phyloP scores from a whole-genome alignment of 2,888 invertebrate genomes.

The Drepana falcataria region DNA sequence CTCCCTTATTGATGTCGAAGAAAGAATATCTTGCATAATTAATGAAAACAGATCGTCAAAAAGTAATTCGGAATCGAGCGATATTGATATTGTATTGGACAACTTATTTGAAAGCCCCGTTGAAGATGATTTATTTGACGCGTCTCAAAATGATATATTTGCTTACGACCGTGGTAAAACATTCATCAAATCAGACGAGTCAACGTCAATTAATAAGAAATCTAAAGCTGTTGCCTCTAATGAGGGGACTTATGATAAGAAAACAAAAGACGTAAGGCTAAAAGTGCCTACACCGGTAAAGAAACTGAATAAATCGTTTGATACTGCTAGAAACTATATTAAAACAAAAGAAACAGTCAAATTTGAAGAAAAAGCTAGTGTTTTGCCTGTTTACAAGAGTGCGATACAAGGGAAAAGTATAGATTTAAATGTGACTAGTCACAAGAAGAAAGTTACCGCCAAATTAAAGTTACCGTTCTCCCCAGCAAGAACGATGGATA shows the following conservation, averaged over 20 bases:
- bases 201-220: constrained; percentile 34
- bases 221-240: constrained; percentile 25
- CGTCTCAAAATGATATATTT: constrained; percentile 43
- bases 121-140: constrained; percentile 37
- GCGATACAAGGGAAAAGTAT: constrained; percentile 42
- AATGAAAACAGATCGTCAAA: constrained; percentile 71
- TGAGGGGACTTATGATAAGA: constrained; percentile 42
- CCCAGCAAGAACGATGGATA: constrained; percentile 63
- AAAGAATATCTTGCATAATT: constrained; percentile 70
- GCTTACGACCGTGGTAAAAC: constrained; percentile 54
- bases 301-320: constrained; percentile 57
- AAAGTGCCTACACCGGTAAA: constrained; percentile 55
- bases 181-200: constrained; percentile 49
- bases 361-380: constrained; percentile 50
- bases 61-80: constrained; percentile 70
- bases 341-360: constrained; percentile 42
- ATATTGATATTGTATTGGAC: constrained; percentile 63
- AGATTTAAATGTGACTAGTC: constrained; percentile 40
- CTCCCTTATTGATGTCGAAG: constrained; percentile 63
- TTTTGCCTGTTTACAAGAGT: constrained; percentile 62
- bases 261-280: constrained; percentile 50
- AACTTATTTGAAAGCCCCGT: constrained; percentile 49
- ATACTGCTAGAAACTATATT: constrained; percentile 42
- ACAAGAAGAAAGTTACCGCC: constrained; percentile 53
- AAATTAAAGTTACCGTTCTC: constrained; percentile 68